Base-by-base conservation (phyloP, 2,113 vertebrate species). In the Pitta sordida region DNA sequence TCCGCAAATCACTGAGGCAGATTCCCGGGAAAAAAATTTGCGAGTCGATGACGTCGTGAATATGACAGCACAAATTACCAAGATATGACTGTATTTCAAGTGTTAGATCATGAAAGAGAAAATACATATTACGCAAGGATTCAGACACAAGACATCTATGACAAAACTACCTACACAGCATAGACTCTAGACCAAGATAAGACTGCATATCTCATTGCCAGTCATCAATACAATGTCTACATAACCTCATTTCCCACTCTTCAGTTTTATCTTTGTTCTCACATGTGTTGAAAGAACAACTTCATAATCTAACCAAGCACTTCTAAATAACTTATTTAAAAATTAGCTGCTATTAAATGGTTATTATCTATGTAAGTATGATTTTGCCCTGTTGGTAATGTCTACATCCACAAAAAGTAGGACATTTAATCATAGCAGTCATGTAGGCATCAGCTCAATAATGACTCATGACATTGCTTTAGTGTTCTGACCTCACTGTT, bases 381-480 rank as follows among this genome's bases (percentile, higher is more conserved):
- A 85, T 58, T 94, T 94, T 79, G 15, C 21, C 51, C 34, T 86
- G 30, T 74, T 62, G 20, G 32, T 82, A 87, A 60, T 69, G 39
- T 79, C 19, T 32, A 17, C 36, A 46, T 34, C 6, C 15, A 56
- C 75, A 39, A 27, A 86, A 86, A 62, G 62, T 39, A 11, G 16
- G 46, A 62, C 15, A 80, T 92, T 80, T 94, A 88, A n/a, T n/a
- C 43, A 83, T 1, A 79, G 41, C 43, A 91, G 75, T 58, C 26
- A 78, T 63, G 34, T 22, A 80, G 55, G 27, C 65, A 94, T 71
- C 13, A 68, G 94, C 95, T 96, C 79, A 93, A 36, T 88, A 91
- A 76, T 86, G 93, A 83, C 48, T 95, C 84, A 91, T 23, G 32
- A 29, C 76, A 32, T 52, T 41, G 59, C 46, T 89, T 88, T 87